A percentile compares a stretch with the other conserved stretches of the same genome.
Evolutionary conservation across 2,113 vertebrate species (phyloP).

Genomic region (Myiozetetes cayanensis): DNA sequence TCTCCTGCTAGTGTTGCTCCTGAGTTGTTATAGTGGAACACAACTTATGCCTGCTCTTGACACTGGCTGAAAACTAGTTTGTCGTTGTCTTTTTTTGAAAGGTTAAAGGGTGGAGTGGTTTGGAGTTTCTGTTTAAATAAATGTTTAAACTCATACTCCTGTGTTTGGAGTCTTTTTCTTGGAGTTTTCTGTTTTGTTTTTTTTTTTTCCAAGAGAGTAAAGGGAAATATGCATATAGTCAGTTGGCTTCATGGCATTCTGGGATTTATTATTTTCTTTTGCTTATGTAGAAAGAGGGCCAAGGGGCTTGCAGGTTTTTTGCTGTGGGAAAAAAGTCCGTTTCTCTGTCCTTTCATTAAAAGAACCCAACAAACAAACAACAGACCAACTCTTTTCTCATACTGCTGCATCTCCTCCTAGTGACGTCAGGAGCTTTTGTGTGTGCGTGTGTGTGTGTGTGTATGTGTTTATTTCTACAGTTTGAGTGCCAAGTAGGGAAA

Average conservation of each 20-base stretch:
- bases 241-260: neutral
- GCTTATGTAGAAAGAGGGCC: neutral
- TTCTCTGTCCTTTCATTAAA: neutral
- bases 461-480: constrained; percentile 13
- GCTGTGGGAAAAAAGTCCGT: neutral
- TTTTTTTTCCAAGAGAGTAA: neutral
- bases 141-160: constrained; percentile 63
- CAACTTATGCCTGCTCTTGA: constrained; percentile 62
- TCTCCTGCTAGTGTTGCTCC: constrained; percentile 68
- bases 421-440: neutral
- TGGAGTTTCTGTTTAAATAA: constrained; percentile 82
- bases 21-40: constrained; percentile 66
- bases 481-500: constrained; percentile 12
- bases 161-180: neutral
- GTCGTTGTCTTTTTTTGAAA: constrained; percentile 69
- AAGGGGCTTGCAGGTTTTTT: neutral
- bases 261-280: neutral
- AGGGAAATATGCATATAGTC: neutral
- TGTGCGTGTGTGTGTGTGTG: neutral
- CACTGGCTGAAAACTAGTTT: constrained; percentile 73
- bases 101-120: constrained; percentile 76
- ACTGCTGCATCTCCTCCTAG: neutral
- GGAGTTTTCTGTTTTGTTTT: neutral
- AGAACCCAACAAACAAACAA: neutral
- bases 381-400: neutral